Evolutionary conservation across 2,113 vertebrate genomes (phyloP), one percentile per base, ranked within the genome.

Genomic region (Petrocephalus zakoni): DNA sequence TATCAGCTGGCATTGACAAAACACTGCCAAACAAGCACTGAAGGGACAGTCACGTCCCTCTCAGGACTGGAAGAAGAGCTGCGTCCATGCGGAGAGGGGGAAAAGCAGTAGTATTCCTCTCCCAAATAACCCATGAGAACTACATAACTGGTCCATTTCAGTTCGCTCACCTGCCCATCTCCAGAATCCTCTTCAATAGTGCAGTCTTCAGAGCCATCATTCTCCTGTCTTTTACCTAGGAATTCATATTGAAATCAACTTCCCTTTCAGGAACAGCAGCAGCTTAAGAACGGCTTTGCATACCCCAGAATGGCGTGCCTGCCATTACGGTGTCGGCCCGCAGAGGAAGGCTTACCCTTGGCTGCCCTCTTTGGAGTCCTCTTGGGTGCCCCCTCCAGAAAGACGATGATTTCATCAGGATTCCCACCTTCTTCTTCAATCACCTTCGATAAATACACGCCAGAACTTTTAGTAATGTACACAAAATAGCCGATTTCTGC

Each of bases 401-500:
- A 55, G 29, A 98, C 37, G 1, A 94, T 90, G 19, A 98, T 95
- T 90, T 98, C 97, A 87, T 98, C 97, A 9, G 97, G 96, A 92
- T 98, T 97, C 0, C 96, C 97, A 3, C 97, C 98, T 91, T 99
- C 98, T 19, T 99, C 97, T 89, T 98, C 96, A 88, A 99, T 96
- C 0, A 96, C 98, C 98, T 99, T 85, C 53, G 0, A 56, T 22
- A 2, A 7, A 6, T 7, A 42, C 72, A 78, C 17, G 42, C 72
- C 37, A 13, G 5, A 42, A 19, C 72, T 25, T 25, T 64, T 64
- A 64, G 22, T 25, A 2, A 68, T 29, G 11, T 13, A 29, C 61
- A 68, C 61, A 29, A 11, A 68, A 68, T 29, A 68, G 7, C 9
- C 9, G 9, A 2, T 13, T 4, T 29, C 2, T 68, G 10, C 61